Evolutionary conservation across 1,140 invertebrate species (phyloP).

Genomic region (Drosophila serrata): DNA sequence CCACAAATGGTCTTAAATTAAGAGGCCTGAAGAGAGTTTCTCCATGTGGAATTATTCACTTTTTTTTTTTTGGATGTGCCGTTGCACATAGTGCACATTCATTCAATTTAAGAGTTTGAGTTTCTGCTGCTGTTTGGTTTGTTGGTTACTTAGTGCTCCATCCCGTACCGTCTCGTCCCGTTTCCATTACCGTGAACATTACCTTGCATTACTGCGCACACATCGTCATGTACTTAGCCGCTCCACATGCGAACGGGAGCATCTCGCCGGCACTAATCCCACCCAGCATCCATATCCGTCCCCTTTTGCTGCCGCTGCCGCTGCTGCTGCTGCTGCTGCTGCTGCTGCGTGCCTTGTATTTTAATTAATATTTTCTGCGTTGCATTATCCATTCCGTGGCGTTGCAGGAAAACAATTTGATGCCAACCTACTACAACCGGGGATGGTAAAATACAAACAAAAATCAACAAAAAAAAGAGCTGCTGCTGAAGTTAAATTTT

Average conservation of each 20-base stretch:
- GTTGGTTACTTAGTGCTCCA: constrained; percentile 64
- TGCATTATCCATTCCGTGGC: constrained; percentile 33
- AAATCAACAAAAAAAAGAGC: constrained; percentile 2
- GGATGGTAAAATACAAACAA: background rate
- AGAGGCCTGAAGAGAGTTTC: background rate
- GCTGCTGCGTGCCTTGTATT: constrained; percentile 39
- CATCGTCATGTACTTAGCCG: constrained; percentile 19
- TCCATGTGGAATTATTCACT: background rate
- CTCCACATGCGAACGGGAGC: constrained; percentile 13
- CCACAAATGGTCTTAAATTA: background rate
- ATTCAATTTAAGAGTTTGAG: constrained; percentile 65
- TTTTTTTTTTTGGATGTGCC: background rate
- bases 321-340: too few species aligned
- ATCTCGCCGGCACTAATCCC: constrained; percentile 11
- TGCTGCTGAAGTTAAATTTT: constrained; percentile 18
- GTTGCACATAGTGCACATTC: constrained; percentile 53
- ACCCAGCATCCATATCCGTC: constrained; percentile 12
- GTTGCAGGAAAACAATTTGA: constrained; percentile 11
- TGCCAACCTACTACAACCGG: background rate
- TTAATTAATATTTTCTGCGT: constrained; percentile 77
- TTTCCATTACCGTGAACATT: constrained; percentile 4
- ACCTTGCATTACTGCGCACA: constrained; percentile 21
- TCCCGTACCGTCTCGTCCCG: background rate
- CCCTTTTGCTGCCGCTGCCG: background rate
- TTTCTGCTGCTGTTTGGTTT: constrained; percentile 39